Evolutionary conservation across 2,113 vertebrate species (phyloP).

Genomic region (Erpornis zantholeuca): DNA sequence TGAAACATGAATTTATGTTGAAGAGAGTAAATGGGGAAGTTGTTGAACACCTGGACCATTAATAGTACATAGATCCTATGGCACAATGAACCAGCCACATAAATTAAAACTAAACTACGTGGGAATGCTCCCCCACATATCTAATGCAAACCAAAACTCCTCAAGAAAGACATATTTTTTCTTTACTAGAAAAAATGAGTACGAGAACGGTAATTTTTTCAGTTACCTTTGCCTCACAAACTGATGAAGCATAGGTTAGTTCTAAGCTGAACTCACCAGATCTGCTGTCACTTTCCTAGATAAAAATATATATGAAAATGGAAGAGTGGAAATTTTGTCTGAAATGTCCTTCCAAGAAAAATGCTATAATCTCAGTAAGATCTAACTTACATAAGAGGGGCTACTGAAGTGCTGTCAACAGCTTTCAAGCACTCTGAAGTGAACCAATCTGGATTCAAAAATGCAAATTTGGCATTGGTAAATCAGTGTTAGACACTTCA

Average conservation of each 20-base stretch:
- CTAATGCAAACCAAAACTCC: not conserved
- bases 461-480: not conserved
- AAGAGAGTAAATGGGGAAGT: not conserved
- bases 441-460: conserved; percentile 1
- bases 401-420: conserved; percentile 38
- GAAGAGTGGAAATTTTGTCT: not conserved
- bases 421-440: conserved; percentile 11
- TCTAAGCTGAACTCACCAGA: not conserved
- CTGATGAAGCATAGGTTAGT: not conserved
- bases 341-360: conserved; percentile 32
- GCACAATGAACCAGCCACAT: not conserved
- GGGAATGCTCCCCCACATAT: not conserved
- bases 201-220: not conserved
- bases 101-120: not conserved
- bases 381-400: not conserved
- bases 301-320: conserved; percentile 9
- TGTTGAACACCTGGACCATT: not conserved
- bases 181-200: not conserved
- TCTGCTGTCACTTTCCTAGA: not conserved
- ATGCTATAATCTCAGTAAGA: not conserved
- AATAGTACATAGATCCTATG: not conserved
- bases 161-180: not conserved
- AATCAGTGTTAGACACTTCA: not conserved
- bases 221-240: not conserved
- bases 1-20: not conserved